Evolutionary conservation across 2,797 vertebrate species (phyloP).

Genomic region (Paramormyrops hopkinsi): DNA sequence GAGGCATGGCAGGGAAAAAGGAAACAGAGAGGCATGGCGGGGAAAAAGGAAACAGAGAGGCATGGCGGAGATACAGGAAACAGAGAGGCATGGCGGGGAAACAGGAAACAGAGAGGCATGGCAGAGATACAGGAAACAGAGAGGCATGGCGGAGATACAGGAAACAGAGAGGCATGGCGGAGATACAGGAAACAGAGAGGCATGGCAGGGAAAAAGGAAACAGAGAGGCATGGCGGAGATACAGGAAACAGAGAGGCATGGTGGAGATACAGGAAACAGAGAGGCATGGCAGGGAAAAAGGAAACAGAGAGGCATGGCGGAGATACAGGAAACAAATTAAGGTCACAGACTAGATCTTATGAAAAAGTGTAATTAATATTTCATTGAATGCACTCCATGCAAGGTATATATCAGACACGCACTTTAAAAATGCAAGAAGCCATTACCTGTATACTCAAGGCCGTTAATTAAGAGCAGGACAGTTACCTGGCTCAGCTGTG

Average conservation of each 20-base stretch:
- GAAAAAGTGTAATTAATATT: neutral
- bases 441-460: neutral
- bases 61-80: neutral
- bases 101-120: neutral
- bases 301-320: neutral
- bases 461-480: neutral
- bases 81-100: neutral
- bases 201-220: neutral
- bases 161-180: neutral
- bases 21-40: neutral
- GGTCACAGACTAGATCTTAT: neutral
- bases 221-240: neutral
- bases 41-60: neutral
- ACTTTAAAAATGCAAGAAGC: neutral
- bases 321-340: neutral
- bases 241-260: neutral
- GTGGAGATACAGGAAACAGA: neutral
- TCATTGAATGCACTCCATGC: neutral
- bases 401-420: neutral
- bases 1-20: neutral
- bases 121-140: neutral
- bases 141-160: neutral
- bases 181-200: neutral
- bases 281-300: neutral
- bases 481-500: neutral